Conservation (phyloP, 1,140 invertebrate genomes). For the Heterodera schachtii region DNA sequence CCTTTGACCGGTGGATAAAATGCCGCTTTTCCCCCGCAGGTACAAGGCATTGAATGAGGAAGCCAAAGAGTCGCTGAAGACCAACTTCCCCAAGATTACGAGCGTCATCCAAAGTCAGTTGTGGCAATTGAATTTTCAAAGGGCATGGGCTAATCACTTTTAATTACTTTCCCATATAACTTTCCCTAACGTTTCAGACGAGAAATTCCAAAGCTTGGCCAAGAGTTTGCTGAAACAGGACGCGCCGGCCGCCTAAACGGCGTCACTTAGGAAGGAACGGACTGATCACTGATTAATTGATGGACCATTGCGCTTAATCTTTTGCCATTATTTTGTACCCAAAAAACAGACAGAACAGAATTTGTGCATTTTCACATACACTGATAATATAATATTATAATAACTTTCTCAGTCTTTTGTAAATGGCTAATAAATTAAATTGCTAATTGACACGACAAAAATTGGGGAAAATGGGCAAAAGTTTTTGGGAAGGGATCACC, state of each 20-base stretch:
- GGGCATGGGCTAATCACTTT: neutral
- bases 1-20: neutral
- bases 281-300: neutral
- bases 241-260: slow-evolving; percentile 27
- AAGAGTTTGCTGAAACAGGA: slow-evolving; percentile 54
- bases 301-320: neutral
- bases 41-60: slow-evolving; percentile 48
- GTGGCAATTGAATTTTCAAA: neutral
- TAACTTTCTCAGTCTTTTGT: neutral
- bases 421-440: slow-evolving; percentile 2
- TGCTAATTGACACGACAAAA: too few relatives aligned
- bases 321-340: neutral
- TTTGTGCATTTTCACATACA: neutral
- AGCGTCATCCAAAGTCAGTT: slow-evolving; percentile 49
- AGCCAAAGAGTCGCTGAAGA: slow-evolving; percentile 47
- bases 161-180: neutral
- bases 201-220: slow-evolving; percentile 57
- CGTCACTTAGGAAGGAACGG: neutral
- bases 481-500: too few relatives aligned
- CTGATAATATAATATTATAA: too few relatives aligned
- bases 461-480: too few relatives aligned
- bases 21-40: neutral
- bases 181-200: slow-evolving; percentile 51
- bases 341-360: neutral
- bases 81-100: slow-evolving; percentile 53